These are phyloP conservation scores for Lordiphosa stackelbergi DNA, from an alignment of 1,140 invertebrate genomes.

Conservation along the genomic window DNA sequence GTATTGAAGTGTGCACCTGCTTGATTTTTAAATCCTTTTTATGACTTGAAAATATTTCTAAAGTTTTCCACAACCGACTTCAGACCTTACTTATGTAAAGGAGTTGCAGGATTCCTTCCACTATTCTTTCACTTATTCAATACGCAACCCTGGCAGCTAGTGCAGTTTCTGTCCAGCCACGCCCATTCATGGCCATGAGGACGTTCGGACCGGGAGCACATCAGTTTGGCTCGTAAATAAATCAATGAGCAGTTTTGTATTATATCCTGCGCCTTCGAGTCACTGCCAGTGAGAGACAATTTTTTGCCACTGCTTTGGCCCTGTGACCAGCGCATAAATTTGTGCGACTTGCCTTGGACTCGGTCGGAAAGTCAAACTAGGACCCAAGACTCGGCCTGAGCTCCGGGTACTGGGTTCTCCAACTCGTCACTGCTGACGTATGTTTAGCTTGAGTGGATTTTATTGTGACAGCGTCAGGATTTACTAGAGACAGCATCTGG, in stretches of 20 bases:
- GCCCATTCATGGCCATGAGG: slow-evolving; percentile 24
- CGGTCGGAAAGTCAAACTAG: slow-evolving; percentile 4
- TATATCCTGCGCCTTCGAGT: slow-evolving; percentile 57
- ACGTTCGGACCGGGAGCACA: slow-evolving; percentile 23
- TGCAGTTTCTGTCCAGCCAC: slow-evolving; percentile 14
- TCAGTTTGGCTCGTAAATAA: slow-evolving; percentile 69
- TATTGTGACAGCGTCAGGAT: slow-evolving; percentile 72
- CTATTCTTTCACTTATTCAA: not conserved
- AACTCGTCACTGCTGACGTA: slow-evolving; percentile 64
- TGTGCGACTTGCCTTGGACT: slow-evolving; percentile 47
- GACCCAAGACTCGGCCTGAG: slow-evolving; percentile 8
- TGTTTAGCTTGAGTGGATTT: slow-evolving; percentile 74
- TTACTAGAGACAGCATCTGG: slow-evolving; percentile 65
- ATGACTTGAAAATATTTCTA: too few relatives aligned
- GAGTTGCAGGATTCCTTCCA: too few relatives aligned
- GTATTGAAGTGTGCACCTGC: too few relatives aligned
- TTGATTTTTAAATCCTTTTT: too few relatives aligned
- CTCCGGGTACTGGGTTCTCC: slow-evolving; percentile 10
- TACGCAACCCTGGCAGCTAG: slow-evolving; percentile 9
- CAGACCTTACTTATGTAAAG: too few relatives aligned
- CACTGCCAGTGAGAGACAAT: slow-evolving; percentile 33
- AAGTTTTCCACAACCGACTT: too few relatives aligned
- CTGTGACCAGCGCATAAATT: slow-evolving; percentile 58
- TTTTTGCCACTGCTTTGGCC: not conserved
- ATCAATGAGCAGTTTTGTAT: slow-evolving; percentile 71